Percentiles rank a stretch among this genome's conserved stretches.
These are phyloP conservation scores for Drosophila paracracens DNA, from an alignment of 2,888 invertebrate genomes.

Conservation along the genomic window DNA sequence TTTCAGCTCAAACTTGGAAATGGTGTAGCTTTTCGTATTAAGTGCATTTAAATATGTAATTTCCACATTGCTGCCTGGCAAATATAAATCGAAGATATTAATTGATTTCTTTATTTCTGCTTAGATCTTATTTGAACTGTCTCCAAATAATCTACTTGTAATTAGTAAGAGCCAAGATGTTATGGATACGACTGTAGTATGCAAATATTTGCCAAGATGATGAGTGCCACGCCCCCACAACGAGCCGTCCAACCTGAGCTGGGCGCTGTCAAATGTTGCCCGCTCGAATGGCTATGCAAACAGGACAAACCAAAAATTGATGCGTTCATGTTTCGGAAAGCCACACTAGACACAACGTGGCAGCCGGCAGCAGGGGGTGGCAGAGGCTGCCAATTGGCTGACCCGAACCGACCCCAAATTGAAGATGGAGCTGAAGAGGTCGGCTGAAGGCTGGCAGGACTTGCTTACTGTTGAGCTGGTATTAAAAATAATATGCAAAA, in stretches of 20 bases:
- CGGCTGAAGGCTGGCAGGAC: slow-evolving; percentile 50
- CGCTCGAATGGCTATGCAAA: slow-evolving; percentile 58
- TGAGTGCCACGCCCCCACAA: slow-evolving; percentile 20
- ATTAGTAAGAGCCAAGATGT: too few relatives aligned
- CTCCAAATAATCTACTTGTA: background rate
- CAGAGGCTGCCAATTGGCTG: slow-evolving; percentile 49
- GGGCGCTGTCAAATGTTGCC: slow-evolving; percentile 13
- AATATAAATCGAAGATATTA: background rate
- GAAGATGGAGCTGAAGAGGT: background rate
- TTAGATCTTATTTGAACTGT: background rate
- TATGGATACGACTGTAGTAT: slow-evolving; percentile 1
- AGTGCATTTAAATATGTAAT: background rate
- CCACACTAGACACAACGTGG: slow-evolving; percentile 26
- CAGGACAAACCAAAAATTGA: slow-evolving; percentile 33
- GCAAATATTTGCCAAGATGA: slow-evolving; percentile 66
- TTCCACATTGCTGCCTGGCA: background rate
- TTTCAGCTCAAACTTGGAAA: slow-evolving; percentile 13
- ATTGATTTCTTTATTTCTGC: background rate
- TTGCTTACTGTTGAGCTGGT: slow-evolving; percentile 45
- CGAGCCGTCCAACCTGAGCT: background rate
- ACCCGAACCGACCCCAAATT: slow-evolving; percentile 45
- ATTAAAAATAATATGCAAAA: slow-evolving; percentile 82
- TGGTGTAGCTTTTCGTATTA: background rate
- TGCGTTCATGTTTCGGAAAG: slow-evolving; percentile 37
- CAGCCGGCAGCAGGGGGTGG: background rate